Base-by-base conservation (phyloP, 1,140 invertebrate genomes). In the Philotrypesis tridentata region DNA sequence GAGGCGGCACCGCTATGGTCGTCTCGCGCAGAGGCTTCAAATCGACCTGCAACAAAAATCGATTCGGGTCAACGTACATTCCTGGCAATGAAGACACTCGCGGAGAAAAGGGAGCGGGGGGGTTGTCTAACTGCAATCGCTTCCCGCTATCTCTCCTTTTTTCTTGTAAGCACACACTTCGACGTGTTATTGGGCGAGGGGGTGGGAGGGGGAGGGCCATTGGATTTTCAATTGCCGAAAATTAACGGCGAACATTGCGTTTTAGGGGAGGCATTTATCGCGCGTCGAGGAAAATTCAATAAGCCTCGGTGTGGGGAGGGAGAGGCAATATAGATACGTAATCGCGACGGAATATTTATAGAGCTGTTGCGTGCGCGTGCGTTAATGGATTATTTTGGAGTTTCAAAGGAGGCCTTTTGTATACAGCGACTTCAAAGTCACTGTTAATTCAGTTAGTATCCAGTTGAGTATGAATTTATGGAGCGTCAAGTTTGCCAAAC, bases 11-110 rank as follows among this genome's bases (percentile, higher is more conserved):
- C 23, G 90, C 87, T 81, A 92, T 89, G 65, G 87, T 84, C 25
- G 91, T 85, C 82, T 92, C 91, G 25, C 91, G 84, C 71, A 91
- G 84, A 14, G 92, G 91, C 82, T 92, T 92, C 60, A 92, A 82
- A 82, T 92, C 91, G 23, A 92, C 90, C 91, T 92, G 89, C 63
- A 92, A 91, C 83, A 83, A 81, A 82, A 83, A 84, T 77, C 78
- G 79, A 72, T 72, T 43, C 27, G 11, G 70, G 43, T 76, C 61
- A 80, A 80, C 27, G 61, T 25, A 65, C 25, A 65, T 12, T 55
- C 21, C 23, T 65, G 25, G 61, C 61, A 29, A 29, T 27, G 61
- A 65, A 29, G 61, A 65, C 25, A 65, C 61, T n/a, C 6, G 12
- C 17, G 27, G 9, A 14, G 23, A 25, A 29, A 11, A 25, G 8